Base-by-base conservation (phyloP, 1,140 invertebrate genomes). In the Cydia fagiglandana region DNA sequence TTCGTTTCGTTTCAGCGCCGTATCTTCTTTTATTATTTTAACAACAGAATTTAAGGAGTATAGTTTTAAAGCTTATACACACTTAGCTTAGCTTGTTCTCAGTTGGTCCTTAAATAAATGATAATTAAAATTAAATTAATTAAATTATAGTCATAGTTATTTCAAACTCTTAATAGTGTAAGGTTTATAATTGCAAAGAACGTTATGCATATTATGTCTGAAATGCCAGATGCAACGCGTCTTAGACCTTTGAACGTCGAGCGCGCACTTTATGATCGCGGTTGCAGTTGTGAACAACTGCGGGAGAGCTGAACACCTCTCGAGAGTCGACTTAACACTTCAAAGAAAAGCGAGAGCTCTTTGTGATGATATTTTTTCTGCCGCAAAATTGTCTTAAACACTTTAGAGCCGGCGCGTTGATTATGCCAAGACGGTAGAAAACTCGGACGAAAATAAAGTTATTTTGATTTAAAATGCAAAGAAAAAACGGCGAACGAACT, bases 401-500 rank as follows among this genome's bases (percentile, higher is more conserved):
- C 84, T 88, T 88, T 85, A 83, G 78, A 80, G 78, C 75, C 73
- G 64, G 75, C 77, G 82, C 82, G 84, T 89, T 88, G 86, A 90
- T 88, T 92, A 91, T 88, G 84, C 84, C 79, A 88, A 90, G 86
- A 87, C 77, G 84, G 84, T 83, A 75, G 81, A 85, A 85, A 88
- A 90, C 88, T 90, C 81, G 68, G 84, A 83, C 82, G 78, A 89
- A 90, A 90, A 90, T 86, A 83, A 90, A 90, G 84, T 89, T 91
- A 89, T 92, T 91, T 90, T 86, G 85, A 89, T 90, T 90, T 91
- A 89, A 89, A 91, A 90, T 89, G 85, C 84, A 86, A 86, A 86
- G 83, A 85, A 89, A 88, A 90, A 88, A 83, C 78, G 83, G 75
- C 68, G 81, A 77, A 82, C 74, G 80, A 66, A 78, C 78, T 74